These are phyloP conservation scores for Sesia bembeciformis DNA, from an alignment of 2,888 invertebrate genomes.

Conservation along the genomic window DNA sequence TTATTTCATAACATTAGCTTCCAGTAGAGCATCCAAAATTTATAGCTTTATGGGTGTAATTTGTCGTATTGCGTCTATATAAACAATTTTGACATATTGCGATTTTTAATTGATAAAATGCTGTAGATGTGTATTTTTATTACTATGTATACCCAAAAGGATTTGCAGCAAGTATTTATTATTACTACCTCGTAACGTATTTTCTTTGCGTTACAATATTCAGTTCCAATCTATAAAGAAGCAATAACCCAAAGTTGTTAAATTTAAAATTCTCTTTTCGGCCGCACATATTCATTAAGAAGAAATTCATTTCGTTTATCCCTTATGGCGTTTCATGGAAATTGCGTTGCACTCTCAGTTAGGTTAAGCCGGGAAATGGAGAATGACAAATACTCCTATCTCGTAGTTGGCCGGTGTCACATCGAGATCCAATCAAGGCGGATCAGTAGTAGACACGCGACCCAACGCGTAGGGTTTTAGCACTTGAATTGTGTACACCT, in stretches of 20 bases:
- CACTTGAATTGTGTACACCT: constrained; percentile 11
- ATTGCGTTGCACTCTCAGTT: constrained; percentile 9
- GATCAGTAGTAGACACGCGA: constrained; percentile 10
- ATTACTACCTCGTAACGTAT: no score
- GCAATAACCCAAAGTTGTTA: no score
- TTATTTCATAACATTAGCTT: no score
- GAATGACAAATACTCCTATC: constrained; percentile 13
- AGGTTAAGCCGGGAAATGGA: constrained; percentile 10
- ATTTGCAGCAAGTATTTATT: neutral
- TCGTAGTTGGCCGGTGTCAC: constrained; percentile 14
- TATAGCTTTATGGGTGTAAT: no score
- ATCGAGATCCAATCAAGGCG: constrained; percentile 22
- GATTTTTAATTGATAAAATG: neutral
- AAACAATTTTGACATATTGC: no score
- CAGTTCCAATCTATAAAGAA: no score
- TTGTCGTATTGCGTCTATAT: no score
- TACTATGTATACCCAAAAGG: neutral
- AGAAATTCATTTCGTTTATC: neutral
- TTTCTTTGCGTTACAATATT: no score
- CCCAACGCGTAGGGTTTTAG: constrained; percentile 13
- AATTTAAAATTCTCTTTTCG: neutral
- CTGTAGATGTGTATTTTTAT: neutral
- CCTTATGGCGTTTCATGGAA: constrained; percentile 3
- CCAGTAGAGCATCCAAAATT: no score
- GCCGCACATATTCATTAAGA: neutral